phyloP scores from a whole-genome alignment of 2,888 invertebrate genomes.

The Tiliacea citrago region DNA sequence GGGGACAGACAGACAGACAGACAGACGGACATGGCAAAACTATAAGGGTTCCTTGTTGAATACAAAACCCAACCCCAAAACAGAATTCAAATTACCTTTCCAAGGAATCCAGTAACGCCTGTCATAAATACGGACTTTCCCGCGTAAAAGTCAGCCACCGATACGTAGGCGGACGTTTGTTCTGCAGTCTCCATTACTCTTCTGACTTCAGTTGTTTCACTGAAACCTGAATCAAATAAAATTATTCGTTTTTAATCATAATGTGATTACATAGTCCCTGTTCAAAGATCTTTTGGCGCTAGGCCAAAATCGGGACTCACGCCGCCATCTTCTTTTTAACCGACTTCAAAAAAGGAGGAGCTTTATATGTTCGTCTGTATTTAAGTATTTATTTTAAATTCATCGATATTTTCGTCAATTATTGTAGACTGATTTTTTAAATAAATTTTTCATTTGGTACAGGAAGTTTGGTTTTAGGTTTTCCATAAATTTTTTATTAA shows the following conservation, averaged over 20 bases:
- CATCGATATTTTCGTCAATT: too few species aligned
- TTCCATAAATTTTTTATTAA: too few species aligned
- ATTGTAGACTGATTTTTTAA: too few species aligned
- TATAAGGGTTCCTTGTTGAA: too few species aligned
- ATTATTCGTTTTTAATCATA: not conserved
- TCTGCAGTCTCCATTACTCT: conserved; percentile 11
- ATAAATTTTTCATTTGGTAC: too few species aligned
- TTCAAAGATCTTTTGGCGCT: not conserved
- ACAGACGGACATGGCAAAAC: too few species aligned
- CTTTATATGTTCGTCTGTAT: too few species aligned
- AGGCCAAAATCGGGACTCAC: not conserved
- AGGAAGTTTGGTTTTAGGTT: too few species aligned
- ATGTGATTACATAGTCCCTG: not conserved
- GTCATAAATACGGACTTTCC: conserved; percentile 74
- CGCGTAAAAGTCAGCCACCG: conserved; percentile 69
- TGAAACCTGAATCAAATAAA: conserved; percentile 6
- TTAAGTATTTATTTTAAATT: too few species aligned
- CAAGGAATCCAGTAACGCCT: conserved; percentile 74
- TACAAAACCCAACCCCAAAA: not conserved
- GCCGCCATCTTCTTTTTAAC: too few species aligned
- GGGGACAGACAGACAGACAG: too few species aligned
- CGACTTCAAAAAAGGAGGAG: too few species aligned
- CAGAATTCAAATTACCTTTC: conserved; percentile 64
- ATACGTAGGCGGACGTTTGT: conserved; percentile 10
- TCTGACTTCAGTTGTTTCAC: not conserved